Evolutionary conservation across 2,797 vertebrate species (phyloP).

Genomic region (Acrossocheilus fasciatus): DNA sequence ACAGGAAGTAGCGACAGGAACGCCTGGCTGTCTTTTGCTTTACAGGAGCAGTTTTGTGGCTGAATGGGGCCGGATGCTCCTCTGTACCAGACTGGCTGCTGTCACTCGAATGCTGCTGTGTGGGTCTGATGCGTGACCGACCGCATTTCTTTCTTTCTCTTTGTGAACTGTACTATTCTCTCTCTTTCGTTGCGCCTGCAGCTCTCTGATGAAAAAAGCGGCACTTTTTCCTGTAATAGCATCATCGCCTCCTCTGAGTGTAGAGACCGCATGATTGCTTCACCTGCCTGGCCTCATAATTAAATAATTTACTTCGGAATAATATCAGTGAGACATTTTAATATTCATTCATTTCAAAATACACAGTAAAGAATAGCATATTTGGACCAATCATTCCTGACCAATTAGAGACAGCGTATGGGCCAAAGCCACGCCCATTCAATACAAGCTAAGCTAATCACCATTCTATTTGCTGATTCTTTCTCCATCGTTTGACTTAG

Average conservation of each 20-base stretch:
- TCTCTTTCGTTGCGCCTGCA: constrained; percentile 49
- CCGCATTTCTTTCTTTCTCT: background rate
- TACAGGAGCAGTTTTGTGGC: constrained; percentile 37
- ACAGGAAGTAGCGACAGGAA: constrained; percentile 80
- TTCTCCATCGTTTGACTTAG: background rate
- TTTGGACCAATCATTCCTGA: background rate
- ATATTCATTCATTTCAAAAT: background rate
- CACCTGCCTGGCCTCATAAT: constrained; percentile 32
- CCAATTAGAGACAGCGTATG: background rate
- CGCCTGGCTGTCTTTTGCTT: constrained; percentile 35
- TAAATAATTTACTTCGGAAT: background rate
- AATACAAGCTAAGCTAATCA: background rate
- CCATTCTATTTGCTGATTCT: background rate
- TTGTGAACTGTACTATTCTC: constrained; percentile 52
- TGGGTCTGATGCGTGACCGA: constrained; percentile 23
- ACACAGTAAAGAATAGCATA: background rate
- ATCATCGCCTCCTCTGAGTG: constrained; percentile 76
- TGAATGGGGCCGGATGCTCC: constrained; percentile 20
- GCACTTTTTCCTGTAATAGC: constrained; percentile 78
- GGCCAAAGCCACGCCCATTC: constrained; percentile 24
- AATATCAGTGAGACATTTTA: background rate
- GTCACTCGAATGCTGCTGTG: background rate
- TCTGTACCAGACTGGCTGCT: constrained; percentile 1
- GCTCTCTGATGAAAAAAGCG: constrained; percentile 76
- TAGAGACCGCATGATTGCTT: constrained; percentile 77